A percentile compares a stretch with the other conserved stretches of the same genome.
Conservation (phyloP, 2,888 invertebrate species). For the Steinernema scapterisci region DNA sequence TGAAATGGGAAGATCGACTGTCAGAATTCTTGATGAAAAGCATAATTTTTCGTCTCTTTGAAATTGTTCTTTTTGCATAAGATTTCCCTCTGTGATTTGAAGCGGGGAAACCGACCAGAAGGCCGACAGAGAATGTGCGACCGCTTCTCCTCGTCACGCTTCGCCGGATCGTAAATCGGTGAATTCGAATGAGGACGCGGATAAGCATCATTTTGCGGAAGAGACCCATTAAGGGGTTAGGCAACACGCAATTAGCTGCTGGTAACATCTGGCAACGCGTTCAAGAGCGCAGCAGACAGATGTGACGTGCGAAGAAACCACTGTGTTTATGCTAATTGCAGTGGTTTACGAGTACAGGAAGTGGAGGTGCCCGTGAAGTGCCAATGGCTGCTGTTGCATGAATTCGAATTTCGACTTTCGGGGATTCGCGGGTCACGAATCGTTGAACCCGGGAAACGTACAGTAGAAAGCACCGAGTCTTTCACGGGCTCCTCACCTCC, state of each 20-base stretch:
- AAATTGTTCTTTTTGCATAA: too few relatives aligned
- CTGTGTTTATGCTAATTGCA: slow-evolving; percentile 29
- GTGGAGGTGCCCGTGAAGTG: neutral
- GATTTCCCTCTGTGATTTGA: too few relatives aligned
- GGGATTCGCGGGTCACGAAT: neutral
- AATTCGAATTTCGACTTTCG: neutral
- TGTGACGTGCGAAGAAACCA: slow-evolving; percentile 18
- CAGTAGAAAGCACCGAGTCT: neutral
- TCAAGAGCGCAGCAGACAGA: slow-evolving; percentile 18
- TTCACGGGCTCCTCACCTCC: neutral
- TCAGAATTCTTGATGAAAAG: too few relatives aligned
- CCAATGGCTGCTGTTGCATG: neutral
- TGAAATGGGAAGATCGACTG: too few relatives aligned
- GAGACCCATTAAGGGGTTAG: slow-evolving; percentile 24
- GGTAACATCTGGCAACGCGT: slow-evolving; percentile 28
- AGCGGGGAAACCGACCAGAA: too few relatives aligned
- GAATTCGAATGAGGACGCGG: slow-evolving; percentile 6
- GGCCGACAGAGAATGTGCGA: too few relatives aligned
- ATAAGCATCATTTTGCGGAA: slow-evolving; percentile 13
- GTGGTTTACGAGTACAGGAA: slow-evolving; percentile 27
- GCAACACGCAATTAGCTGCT: slow-evolving; percentile 33
- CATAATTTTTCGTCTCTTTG: too few relatives aligned
- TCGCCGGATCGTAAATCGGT: slow-evolving; percentile 8
- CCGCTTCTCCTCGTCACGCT: neutral
- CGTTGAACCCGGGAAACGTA: neutral